Percentiles rank a stretch among this genome's conserved stretches.
These are phyloP conservation scores for Phylloscopus trochilus DNA, from an alignment of 2,113 vertebrate genomes.

Conservation along the genomic window DNA sequence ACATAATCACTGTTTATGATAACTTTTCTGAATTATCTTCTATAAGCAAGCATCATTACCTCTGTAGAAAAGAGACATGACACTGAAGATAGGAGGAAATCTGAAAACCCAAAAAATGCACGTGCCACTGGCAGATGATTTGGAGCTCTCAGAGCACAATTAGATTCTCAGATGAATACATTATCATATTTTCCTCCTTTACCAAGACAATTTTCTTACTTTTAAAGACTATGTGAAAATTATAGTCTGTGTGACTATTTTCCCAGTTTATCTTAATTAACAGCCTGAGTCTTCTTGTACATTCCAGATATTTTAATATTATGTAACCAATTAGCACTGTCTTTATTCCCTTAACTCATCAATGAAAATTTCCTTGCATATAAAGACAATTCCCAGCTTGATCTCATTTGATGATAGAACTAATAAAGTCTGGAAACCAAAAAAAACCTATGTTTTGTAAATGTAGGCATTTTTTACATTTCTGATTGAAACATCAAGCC, in stretches of 20 bases:
- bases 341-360: slow-evolving; percentile 36
- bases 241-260: slow-evolving; percentile 22
- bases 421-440: background rate
- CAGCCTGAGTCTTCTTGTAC: background rate
- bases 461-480: background rate
- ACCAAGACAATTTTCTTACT: background rate
- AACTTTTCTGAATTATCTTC: background rate
- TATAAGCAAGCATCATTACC: background rate
- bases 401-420: background rate
- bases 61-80: background rate
- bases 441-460: background rate
- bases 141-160: background rate
- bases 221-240: slow-evolving; percentile 28
- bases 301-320: slow-evolving; percentile 1
- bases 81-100: background rate
- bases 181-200: background rate
- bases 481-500: background rate
- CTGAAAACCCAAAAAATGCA: background rate
- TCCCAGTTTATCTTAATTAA: slow-evolving; percentile 46
- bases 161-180: background rate
- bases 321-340: slow-evolving; percentile 10
- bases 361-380: slow-evolving; percentile 29
- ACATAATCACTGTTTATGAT: background rate
- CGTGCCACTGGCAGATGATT: background rate
- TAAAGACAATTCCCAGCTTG: slow-evolving; percentile 1